A percentile compares a stretch with the other conserved stretches of the same genome.
Evolutionary conservation across 1,140 invertebrate genomes (phyloP).

Genomic region (Caerostris darwini): DNA sequence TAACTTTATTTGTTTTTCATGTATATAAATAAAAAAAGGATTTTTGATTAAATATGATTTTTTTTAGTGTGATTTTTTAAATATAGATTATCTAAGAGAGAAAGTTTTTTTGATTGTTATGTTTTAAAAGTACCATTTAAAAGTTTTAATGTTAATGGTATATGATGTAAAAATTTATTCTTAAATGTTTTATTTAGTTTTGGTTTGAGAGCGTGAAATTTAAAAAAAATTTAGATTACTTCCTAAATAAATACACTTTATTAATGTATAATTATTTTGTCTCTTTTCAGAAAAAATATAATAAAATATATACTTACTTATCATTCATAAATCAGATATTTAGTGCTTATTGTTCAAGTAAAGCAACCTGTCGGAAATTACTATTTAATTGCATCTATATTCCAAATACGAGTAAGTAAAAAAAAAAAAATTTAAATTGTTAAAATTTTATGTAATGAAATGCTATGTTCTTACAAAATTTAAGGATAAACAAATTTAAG

Average conservation of each 20-base stretch:
- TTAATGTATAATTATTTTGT: not conserved
- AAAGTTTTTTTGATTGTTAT: no score
- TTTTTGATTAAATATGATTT: no score
- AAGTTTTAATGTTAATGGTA: not conserved
- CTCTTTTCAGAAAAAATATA: not conserved
- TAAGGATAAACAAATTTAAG: no score
- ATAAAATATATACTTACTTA: not conserved
- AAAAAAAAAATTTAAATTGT: no score
- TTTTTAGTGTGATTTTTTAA: no score
- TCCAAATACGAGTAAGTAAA: not conserved
- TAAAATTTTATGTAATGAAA: no score
- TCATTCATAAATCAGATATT: not conserved
- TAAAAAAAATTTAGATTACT: no score
- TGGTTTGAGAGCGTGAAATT: no score
- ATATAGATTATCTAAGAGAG: no score
- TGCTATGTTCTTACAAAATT: no score
- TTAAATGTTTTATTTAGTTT: not conserved
- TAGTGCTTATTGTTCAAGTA: not conserved
- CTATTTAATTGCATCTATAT: not conserved
- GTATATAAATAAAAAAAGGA: no score
- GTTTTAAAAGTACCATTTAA: not conserved
- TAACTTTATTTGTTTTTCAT: no score
- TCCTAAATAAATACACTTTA: not conserved
- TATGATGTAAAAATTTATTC: not conserved
- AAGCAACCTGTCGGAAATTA: not conserved